phyloP scores from a whole-genome alignment of 2,888 invertebrate species.

The Lutraria lutraria region DNA sequence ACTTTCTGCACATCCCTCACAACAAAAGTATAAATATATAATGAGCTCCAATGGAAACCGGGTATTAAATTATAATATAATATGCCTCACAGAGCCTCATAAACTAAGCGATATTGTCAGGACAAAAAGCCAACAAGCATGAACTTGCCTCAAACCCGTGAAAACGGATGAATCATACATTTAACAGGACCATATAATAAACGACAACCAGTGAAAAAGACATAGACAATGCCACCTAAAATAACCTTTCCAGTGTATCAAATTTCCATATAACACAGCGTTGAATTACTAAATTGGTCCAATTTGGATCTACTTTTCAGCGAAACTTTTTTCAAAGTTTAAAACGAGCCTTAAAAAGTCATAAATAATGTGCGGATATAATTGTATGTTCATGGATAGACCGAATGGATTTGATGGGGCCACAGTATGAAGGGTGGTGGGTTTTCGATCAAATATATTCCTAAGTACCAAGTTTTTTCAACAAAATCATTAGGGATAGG shows the following conservation, averaged over 20 bases:
- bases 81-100: not conserved
- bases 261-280: not conserved
- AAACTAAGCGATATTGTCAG: not conserved
- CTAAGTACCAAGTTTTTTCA: not conserved
- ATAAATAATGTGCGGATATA: constrained; percentile 2
- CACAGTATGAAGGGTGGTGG: not conserved
- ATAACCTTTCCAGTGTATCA: not conserved
- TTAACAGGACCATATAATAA: not conserved
- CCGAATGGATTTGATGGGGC: not conserved
- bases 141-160: not conserved
- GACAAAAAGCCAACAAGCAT: not conserved
- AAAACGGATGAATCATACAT: not conserved
- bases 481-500: not conserved
- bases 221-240: not conserved
- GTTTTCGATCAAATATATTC: not conserved
- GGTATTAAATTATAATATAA: not conserved
- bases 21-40: constrained; percentile 17
- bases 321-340: not conserved
- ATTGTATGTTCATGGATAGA: not conserved
- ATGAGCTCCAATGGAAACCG: not conserved
- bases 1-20: constrained; percentile 6
- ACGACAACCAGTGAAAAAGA: not conserved
- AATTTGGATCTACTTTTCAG: not conserved
- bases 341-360: not conserved
- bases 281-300: constrained; percentile 8